Base-by-base conservation (phyloP, 1,140 invertebrate species). In the Oedothorax gibbosus region DNA sequence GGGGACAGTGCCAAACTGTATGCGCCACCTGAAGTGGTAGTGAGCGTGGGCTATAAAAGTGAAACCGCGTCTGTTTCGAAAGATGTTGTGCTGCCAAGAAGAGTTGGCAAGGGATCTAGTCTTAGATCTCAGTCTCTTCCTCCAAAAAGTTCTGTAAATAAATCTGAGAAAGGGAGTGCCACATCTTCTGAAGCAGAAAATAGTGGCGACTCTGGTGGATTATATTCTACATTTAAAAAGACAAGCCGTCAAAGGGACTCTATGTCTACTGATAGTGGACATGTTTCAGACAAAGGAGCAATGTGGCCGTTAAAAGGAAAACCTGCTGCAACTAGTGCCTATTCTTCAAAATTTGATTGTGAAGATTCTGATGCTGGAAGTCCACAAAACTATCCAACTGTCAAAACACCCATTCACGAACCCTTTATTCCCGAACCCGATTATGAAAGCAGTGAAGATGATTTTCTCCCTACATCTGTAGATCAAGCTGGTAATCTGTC, bases 341-440 rank as follows among this genome's bases (percentile, higher is more conserved):
- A 82, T 78, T 68, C 72, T 69, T 83, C 79, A 62, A 86, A 86
- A 62, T 86, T 86, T 82, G 78, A 83, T 71, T 62, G 77, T 50
- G 86, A 86, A 53, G 80, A 86, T 57, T 86, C 86, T 8, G 81
- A 83, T 64, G 75, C 54, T 50, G 76, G 65, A 3, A 84, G 75
- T 86, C 86, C 72, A 49, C 86, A 86, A 66, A 75, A 83, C 60
- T 84, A 86, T 77, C 72, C 80, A 20, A 64, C 80, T 14, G 35
- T 86, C 15, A 75, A 65, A 57, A 78, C 73, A 20, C 72, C 80
- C 56, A 66, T 14, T 56, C 75, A 84, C 56, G 75, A 88, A 53
- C 95, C 95, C 11, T 94, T 94, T 6, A 97, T 97, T 81, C 96
- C 96, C 0, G 96, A 97, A 88, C 96, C 96, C 0, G 96, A 97